A percentile compares a stretch with the other conserved stretches of the same genome.
Evolutionary conservation across 2,113 vertebrate genomes (phyloP).

Genomic region (Agapornis roseicollis): DNA sequence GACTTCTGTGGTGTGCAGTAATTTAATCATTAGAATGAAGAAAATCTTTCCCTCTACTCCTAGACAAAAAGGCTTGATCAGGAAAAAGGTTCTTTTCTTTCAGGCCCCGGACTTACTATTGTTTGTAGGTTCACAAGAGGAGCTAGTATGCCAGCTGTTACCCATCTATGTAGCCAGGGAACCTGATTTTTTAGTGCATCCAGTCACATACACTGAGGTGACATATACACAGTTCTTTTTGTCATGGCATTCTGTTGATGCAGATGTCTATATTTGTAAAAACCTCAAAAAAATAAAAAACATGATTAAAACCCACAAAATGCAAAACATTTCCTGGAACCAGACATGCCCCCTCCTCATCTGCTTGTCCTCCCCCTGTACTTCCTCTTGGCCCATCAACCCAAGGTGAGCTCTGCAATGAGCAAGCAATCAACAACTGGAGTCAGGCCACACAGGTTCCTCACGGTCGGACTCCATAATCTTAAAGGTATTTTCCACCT

Average conservation of each 20-base stretch:
- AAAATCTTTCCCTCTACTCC: not conserved
- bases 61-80: not conserved
- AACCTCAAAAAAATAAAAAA: not conserved
- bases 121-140: not conserved
- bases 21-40: not conserved
- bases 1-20: not conserved
- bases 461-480: not conserved
- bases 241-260: not conserved
- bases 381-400: not conserved
- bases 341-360: not conserved
- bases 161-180: not conserved
- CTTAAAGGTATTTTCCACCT: not conserved
- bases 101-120: not conserved
- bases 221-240: not conserved
- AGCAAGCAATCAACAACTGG: not conserved
- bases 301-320: not conserved
- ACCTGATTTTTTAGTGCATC: not conserved
- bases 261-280: not conserved
- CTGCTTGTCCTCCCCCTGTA: not conserved
- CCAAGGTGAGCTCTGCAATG: not conserved
- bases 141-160: not conserved
- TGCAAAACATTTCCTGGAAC: not conserved
- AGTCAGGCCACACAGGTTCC: not conserved
- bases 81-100: not conserved
- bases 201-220: not conserved